A percentile compares a stretch with the other conserved stretches of the same genome.
phyloP scores from a whole-genome alignment of 2,888 invertebrate genomes.

The Euphydryas editha region DNA sequence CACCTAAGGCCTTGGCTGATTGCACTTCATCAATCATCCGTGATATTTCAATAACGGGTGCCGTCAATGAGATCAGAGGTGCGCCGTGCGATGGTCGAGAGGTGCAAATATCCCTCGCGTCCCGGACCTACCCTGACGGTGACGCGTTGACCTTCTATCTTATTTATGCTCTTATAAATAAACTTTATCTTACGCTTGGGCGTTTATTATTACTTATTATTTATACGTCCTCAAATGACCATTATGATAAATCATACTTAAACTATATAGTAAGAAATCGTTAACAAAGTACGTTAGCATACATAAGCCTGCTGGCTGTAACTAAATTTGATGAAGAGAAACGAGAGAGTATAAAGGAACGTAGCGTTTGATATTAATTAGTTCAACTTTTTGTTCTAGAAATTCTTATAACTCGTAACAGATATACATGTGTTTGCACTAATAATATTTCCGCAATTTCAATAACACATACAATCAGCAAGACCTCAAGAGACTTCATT shows the following conservation, averaged over 20 bases:
- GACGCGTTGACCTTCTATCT: conserved; percentile 69
- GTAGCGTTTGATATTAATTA: no score
- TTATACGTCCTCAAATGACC: conserved; percentile 49
- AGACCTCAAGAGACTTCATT: conserved; percentile 61
- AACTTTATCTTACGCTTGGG: conserved; percentile 56
- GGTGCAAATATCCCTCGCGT: conserved; percentile 52
- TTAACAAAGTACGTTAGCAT: no score
- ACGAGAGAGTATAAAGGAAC: no score
- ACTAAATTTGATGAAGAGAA: no score
- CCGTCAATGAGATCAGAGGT: conserved; percentile 40
- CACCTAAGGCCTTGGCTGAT: conserved; percentile 52
- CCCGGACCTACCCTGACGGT: conserved; percentile 76
- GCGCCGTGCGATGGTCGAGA: conserved; percentile 30
- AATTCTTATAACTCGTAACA: no score
- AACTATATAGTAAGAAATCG: no score
- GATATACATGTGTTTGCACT: conserved; percentile 30
- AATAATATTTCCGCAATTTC: conserved; percentile 42
- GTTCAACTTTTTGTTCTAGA: no score
- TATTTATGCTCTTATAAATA: conserved; percentile 75
- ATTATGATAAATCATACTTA: conserved; percentile 20
- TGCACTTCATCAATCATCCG: conserved; percentile 56
- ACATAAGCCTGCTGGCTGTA: no score
- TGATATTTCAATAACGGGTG: conserved; percentile 54
- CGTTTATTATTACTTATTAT: conserved; percentile 57
- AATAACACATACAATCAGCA: conserved; percentile 45